Conservation (phyloP, 1,140 invertebrate genomes). For the Diorhabda sublineata region DNA sequence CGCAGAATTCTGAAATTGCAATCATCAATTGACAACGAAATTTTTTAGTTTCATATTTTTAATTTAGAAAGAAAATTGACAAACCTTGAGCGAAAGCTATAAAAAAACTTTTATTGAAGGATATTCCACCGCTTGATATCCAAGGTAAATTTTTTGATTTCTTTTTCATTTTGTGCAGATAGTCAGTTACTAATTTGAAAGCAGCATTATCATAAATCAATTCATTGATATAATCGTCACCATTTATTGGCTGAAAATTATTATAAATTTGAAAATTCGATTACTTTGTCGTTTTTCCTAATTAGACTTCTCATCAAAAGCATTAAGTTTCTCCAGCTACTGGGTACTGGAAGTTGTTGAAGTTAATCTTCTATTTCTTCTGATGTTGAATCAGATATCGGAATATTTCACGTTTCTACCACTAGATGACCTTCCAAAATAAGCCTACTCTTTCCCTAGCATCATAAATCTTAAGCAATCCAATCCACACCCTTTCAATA, state of each 20-base stretch:
- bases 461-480: no score
- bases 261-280: no score
- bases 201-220: slow-evolving; percentile 12
- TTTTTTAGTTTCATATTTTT: not conserved
- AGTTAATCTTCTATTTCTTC: no score
- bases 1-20: slow-evolving; percentile 6
- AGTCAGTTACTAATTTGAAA: slow-evolving; percentile 6
- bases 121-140: not conserved
- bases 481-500: no score
- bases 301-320: no score
- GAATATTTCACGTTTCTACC: no score
- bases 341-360: no score
- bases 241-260: not conserved
- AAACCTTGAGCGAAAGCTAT: slow-evolving; percentile 10
- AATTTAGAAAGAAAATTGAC: not conserved
- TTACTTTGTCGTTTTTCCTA: no score
- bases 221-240: not conserved
- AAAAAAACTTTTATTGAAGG: slow-evolving; percentile 4
- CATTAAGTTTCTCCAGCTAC: no score
- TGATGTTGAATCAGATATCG: no score
- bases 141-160: slow-evolving; percentile 1
- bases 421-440: no score
- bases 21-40: not conserved
- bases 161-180: not conserved
- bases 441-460: no score